Percentiles rank a stretch among this genome's conserved stretches.
phyloP scores from a whole-genome alignment of 2,113 vertebrate genomes.

The Macrotus californicus region DNA sequence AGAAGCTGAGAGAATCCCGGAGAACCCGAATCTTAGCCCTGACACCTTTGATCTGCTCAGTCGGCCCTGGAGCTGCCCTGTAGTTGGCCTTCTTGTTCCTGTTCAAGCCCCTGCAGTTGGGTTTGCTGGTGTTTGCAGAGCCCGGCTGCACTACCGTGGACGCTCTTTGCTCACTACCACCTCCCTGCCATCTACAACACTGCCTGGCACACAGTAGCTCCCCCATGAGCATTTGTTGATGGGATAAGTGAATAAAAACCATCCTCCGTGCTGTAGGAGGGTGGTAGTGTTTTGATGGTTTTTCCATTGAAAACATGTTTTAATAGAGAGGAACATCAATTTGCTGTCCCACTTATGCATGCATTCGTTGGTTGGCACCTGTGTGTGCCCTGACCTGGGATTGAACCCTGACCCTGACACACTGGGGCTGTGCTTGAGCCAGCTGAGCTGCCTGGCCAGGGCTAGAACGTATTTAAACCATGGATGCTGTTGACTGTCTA shows the following conservation, averaged over 20 bases:
- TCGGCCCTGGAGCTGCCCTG: background rate
- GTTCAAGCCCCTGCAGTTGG: background rate
- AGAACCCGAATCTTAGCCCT: background rate
- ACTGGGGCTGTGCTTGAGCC: no score
- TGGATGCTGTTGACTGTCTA: background rate
- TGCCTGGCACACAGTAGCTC: background rate
- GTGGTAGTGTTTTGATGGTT: background rate
- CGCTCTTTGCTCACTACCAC: background rate
- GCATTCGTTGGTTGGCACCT: no score
- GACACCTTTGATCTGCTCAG: background rate
- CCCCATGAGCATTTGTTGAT: conserved; percentile 12
- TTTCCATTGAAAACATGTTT: background rate
- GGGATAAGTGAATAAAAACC: background rate
- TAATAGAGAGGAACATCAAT: no score
- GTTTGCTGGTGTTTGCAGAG: background rate
- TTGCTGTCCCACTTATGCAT: no score
- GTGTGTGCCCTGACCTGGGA: no score
- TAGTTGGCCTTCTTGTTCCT: background rate
- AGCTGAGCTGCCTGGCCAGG: no score
- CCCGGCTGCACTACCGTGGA: background rate
- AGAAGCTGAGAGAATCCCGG: background rate
- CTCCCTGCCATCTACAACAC: background rate
- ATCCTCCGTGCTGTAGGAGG: background rate
- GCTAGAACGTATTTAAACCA: background rate
- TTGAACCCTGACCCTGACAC: no score